Evolutionary conservation across 2,113 vertebrate genomes (phyloP).

Genomic region (Aphelocoma coerulescens): DNA sequence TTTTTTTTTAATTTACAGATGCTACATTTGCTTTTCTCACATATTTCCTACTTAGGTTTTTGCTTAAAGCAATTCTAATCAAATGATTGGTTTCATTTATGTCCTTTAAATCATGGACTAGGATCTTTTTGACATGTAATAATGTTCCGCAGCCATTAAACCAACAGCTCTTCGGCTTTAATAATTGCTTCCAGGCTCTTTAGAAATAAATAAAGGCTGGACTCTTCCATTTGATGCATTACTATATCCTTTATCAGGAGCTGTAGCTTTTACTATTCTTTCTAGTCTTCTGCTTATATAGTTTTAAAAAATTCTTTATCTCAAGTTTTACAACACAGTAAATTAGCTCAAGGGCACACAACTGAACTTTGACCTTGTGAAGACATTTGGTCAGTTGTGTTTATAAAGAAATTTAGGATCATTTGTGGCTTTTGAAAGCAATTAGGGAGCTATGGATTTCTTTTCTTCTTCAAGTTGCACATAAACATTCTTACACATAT

Average conservation of each 20-base stretch:
- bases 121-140: neutral
- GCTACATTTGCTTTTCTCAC: neutral
- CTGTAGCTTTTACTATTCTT: neutral
- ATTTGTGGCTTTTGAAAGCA: neutral
- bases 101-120: constrained; percentile 4
- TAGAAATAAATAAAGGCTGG: neutral
- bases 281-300: neutral
- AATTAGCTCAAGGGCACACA: neutral
- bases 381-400: neutral
- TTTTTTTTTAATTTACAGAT: neutral
- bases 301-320: neutral
- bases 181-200: constrained; percentile 8
- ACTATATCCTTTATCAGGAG: neutral
- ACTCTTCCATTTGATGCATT: neutral
- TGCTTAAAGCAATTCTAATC: neutral
- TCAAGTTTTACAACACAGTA: neutral
- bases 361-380: neutral
- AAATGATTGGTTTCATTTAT: constrained; percentile 29
- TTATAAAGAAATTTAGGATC: neutral
- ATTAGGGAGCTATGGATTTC: neutral
- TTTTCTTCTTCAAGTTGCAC: neutral
- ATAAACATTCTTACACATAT: neutral
- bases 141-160: constrained; percentile 8
- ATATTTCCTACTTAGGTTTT: neutral
- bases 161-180: neutral